Evolutionary conservation across 2,113 vertebrate species (phyloP), one percentile per base, ranked within the genome.

Genomic region (Paradisaea rubra): DNA sequence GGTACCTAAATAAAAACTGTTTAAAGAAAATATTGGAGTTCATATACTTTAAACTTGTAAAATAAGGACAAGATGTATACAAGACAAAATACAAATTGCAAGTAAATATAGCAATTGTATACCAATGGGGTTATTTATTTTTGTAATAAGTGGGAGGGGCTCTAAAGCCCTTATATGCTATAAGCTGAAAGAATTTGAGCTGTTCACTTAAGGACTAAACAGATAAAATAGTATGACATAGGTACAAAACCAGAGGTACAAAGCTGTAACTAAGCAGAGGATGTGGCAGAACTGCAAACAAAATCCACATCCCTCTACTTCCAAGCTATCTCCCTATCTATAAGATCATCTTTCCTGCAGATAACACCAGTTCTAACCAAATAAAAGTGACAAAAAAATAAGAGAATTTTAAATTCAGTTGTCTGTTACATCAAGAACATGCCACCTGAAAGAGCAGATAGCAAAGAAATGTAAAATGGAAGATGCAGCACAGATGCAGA

Each of bases 1-100:
- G 33, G 52, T 54, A 82, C 19, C 81, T 89, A 95, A 93, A 86
- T 73, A 82, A 86, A 70, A 89, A 45, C 41, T 47, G 33, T 50
- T 87, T 28, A 44, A 95, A 31, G 69, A 89, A 95, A 94, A 92
- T 64, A 86, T 0, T 84, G 41, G 19, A 86, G 69, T 18, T 70
- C 28, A 20, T n/a, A 11, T 16, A 22, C 78, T 92, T 89, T 23
- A 42, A 42, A 87, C 30, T 31, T 70, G 50, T 19, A 82, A 72
- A 91, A 24, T 33, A 80, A 72, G n/a, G 24, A 57, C 10, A 42
- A 82, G 80, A 70, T 9, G 39, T 11, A 63, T 45, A 63, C 2
- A 57, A 59, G 44, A 60, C 20, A 83, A 21, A 70, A 78, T 11
- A 18, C 5, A 31, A 63, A 79, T 7, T 16, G 13, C 5, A 84